Evolutionary conservation across 2,888 invertebrate genomes (phyloP).

Genomic region (Drosophila anceps): DNA sequence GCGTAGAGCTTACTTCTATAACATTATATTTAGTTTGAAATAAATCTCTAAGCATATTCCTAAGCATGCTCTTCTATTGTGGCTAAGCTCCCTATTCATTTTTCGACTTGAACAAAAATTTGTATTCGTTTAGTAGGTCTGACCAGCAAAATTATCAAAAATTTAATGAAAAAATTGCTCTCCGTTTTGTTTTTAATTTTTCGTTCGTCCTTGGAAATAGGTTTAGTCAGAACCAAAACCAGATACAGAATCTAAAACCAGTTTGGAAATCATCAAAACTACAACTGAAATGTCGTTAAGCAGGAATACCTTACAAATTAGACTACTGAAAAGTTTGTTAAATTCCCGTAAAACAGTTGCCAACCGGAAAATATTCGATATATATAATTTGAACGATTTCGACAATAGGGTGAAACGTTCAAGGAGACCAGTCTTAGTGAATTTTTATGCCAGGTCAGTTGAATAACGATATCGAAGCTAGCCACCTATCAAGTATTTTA

Average conservation of each 20-base stretch:
- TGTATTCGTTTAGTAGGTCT: background rate
- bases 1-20: background rate
- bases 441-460: constrained; percentile 96
- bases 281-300: constrained; percentile 25
- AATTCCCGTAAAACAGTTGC: background rate
- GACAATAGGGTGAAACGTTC: constrained; percentile 94
- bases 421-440: constrained; percentile 94
- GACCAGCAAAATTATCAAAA: background rate
- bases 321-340: constrained; percentile 18
- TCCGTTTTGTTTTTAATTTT: background rate
- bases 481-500: background rate
- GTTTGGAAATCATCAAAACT: background rate
- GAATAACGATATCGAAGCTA: background rate
- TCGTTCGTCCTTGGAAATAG: background rate
- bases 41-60: constrained; percentile 15
- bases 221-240: constrained; percentile 5
- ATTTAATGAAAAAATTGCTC: background rate
- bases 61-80: background rate
- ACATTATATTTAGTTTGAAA: constrained; percentile 1
- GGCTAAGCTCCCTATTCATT: background rate
- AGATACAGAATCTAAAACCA: background rate
- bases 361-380: constrained; percentile 89
- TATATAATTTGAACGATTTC: constrained; percentile 96
- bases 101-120: background rate
- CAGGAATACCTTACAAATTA: background rate